A percentile compares a stretch with the other conserved stretches of the same genome.
phyloP scores from a whole-genome alignment of 2,888 invertebrate genomes.

The Teinopalpus imperialis region DNA sequence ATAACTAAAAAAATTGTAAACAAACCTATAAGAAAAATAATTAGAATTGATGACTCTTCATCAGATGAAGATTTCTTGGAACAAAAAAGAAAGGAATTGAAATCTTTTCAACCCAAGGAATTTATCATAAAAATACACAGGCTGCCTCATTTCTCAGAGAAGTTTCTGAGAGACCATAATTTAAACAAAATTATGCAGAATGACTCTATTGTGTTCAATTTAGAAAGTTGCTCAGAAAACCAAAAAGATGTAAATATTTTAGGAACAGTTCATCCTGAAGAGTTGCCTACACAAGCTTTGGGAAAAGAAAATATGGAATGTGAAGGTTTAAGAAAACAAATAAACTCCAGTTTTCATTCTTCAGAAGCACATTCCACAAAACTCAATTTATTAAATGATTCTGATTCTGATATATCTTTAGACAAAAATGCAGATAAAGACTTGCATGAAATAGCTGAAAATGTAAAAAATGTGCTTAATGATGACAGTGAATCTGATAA shows the following conservation, averaged over 20 bases:
- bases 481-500: conserved; percentile 41
- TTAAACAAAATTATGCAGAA: conserved; percentile 49
- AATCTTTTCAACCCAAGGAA: conserved; percentile 52
- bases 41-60: conserved; percentile 36
- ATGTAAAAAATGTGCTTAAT: conserved; percentile 33
- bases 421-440: conserved; percentile 18
- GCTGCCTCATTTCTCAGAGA: conserved; percentile 46
- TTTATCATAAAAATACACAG: conserved; percentile 49
- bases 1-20: conserved; percentile 17
- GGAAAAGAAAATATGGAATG: conserved; percentile 11
- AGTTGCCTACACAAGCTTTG: background rate
- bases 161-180: conserved; percentile 45
- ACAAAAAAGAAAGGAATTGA: conserved; percentile 47
- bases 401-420: conserved; percentile 36
- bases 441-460: conserved; percentile 21
- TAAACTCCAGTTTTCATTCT: too few species aligned
- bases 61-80: conserved; percentile 35
- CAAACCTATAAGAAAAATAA: conserved; percentile 19
- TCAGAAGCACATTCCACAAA: too few species aligned
- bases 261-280: background rate
- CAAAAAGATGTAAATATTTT: background rate
- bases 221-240: conserved; percentile 1
- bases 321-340: conserved; percentile 28
- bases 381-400: conserved; percentile 37
- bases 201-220: conserved; percentile 39